Base-by-base conservation (phyloP, 2,113 vertebrate species). In the Pomatorhinus ruficollis region DNA sequence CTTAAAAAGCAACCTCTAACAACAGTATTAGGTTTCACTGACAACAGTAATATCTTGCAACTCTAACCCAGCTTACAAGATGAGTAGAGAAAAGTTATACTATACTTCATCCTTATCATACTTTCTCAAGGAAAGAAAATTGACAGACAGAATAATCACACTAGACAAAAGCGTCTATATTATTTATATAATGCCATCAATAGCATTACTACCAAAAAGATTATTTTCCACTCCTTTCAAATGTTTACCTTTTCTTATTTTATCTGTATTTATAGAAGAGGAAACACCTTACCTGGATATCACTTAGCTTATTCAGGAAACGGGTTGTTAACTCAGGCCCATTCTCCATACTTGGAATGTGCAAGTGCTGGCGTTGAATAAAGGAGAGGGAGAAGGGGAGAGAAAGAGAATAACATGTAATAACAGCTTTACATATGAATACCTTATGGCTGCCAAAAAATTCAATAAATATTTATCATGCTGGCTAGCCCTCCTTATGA, bases 321-420 rank as follows among this genome's bases (percentile, higher is more conserved):
- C 98, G 98, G 12, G 97, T 97, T 35, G 98, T 93, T 90, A 99
- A 35, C 86, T 97, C 97, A 40, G 98, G 97, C 60, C 97, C 97
- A 33, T 98, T 98, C 35, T 98, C 98, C 97, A 98, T 98, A 21
- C 97, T 98, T 57, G 98, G 98, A 76, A 99, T 97, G 23, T 98
- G 95, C 75, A 99, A 92, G 75, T 95, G 97, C 99, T 99, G 87
- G 37, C 44, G 76, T 74, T 45, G 49, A 83, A 82, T 39, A 66
- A 59, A 76, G 30, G 13, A 23, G 10, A 22, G 5, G 35, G 5
- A 45, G 7, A 22, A 20, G 8, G 5, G 10, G 39, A 71, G 17
- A 83, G 22, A 68, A 30, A 54, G 17, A 89, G 9, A 88, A 33
- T 13, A 68, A 35, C 6, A 63, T 49, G 21, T 57, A 50, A 45